A percentile compares a stretch with the other conserved stretches of the same genome.
These are phyloP conservation scores for Iselma pallidipennis DNA, from an alignment of 2,888 invertebrate genomes.

Conservation along the genomic window DNA sequence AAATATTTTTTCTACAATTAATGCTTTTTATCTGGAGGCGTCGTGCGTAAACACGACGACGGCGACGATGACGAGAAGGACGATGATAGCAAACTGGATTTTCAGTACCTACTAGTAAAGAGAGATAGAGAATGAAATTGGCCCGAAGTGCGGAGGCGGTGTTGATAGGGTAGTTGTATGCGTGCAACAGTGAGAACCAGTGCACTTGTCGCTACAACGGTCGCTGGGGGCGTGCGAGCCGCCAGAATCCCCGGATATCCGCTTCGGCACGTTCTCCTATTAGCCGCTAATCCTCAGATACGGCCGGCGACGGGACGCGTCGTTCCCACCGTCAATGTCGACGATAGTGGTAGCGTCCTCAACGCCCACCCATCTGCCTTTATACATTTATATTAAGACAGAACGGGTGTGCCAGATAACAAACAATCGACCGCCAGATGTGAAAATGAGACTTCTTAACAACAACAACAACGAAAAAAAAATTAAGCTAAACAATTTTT, in stretches of 20 bases:
- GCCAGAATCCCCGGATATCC: constrained; percentile 50
- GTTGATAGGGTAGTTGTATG: constrained; percentile 6
- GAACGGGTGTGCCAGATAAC: constrained; percentile 13
- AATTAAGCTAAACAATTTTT: neutral
- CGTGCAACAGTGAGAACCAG: constrained; percentile 29
- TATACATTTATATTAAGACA: constrained; percentile 25
- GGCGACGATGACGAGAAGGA: neutral
- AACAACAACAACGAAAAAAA: neutral
- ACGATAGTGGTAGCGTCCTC: neutral
- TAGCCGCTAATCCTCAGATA: constrained; percentile 47
- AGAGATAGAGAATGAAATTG: neutral
- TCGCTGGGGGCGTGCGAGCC: constrained; percentile 47
- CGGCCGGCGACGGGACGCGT: constrained; percentile 23
- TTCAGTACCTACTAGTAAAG: neutral
- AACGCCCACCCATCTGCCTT: constrained; percentile 9
- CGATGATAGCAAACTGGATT: neutral
- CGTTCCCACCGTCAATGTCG: constrained; percentile 20
- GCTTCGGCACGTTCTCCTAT: constrained; percentile 52
- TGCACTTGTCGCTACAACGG: constrained; percentile 47
- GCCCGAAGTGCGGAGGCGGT: neutral
- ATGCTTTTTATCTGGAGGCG: constrained; percentile 25
- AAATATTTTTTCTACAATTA: constrained; percentile 29
- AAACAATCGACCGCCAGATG: neutral
- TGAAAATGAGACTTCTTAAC: neutral
- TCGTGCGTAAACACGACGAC: constrained; percentile 18